Percentiles rank a stretch among this genome's conserved stretches.
Conservation (phyloP, 2,888 invertebrate genomes). For the Electrophaes corylata region DNA sequence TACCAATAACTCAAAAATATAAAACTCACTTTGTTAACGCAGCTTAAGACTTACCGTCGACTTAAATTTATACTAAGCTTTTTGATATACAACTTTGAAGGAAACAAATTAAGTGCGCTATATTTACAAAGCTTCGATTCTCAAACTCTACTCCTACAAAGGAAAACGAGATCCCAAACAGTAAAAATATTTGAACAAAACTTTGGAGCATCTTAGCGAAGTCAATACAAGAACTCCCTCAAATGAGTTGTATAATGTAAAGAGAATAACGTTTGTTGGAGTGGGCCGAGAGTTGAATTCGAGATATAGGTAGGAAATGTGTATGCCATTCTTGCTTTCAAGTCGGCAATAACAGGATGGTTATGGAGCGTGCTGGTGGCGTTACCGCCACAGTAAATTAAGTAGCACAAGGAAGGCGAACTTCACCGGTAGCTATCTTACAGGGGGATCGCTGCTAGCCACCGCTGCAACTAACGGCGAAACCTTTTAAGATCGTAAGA, state of each 20-base stretch:
- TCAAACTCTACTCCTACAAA: no score
- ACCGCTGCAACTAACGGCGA: constrained; percentile 50
- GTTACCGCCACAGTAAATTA: constrained; percentile 80
- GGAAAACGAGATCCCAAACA: constrained; percentile 39
- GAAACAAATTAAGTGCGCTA: constrained; percentile 36
- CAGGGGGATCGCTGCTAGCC: constrained; percentile 63
- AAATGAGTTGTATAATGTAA: constrained; percentile 54
- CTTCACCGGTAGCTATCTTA: constrained; percentile 64
- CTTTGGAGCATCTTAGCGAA: constrained; percentile 39
- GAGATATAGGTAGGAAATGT: constrained; percentile 75
- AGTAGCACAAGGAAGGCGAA: constrained; percentile 65
- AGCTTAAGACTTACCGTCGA: constrained; percentile 7
- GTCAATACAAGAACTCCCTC: constrained; percentile 47
- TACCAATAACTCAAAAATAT: neutral
- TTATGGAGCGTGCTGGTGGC: constrained; percentile 81
- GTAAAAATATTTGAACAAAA: constrained; percentile 40
- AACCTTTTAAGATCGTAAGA: constrained; percentile 56
- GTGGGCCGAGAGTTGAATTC: constrained; percentile 73
- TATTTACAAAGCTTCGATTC: constrained; percentile 41
- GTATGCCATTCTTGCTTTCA: constrained; percentile 79
- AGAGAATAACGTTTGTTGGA: constrained; percentile 66
- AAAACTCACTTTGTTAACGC: constrained; percentile 5
- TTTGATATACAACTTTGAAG: constrained; percentile 27
- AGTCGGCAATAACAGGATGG: constrained; percentile 81
- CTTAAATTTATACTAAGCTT: constrained; percentile 23